Base-by-base conservation (phyloP, 2,797 vertebrate genomes). In the Taeniopygia guttata region DNA sequence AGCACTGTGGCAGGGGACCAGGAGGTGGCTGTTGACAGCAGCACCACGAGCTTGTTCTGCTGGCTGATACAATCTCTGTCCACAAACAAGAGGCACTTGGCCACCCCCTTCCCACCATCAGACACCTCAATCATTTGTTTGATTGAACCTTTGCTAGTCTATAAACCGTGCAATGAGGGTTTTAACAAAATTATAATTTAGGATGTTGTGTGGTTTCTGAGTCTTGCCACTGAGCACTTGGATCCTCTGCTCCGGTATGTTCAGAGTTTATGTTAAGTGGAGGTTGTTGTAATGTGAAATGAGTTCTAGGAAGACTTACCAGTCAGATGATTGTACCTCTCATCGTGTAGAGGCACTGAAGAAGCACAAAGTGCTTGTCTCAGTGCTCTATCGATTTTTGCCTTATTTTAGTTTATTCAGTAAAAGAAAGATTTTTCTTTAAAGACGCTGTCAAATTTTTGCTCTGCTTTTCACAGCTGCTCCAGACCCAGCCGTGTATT, bases 21-120 rank as follows among this genome's bases (percentile, higher is more conserved):
- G 69, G 84, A 58, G 94, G 27, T 72, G 82, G 29, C 72, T 94
- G 79, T 43, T 93, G 82, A 78, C 89, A 83, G 87, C 17, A 0
- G 52, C 21, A 13, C 63, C 0, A 1, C 0, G 12, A 70, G 76
- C 54, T 70, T 67, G 43, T 90, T 89, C 51, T 79, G 59, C 80
- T 76, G 18, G 17, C 1, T 34, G 66, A 60, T 55, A 48, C 9
- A 34, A 13, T 82, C 75, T 25, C 34, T 87, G 84, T 42, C 63
- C 21, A 4, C 75, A 36, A 38, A 58, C 19, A 23, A 32, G 34
- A 59, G 52, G 27, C 52, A 16, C 43, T 43, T 48, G 79, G 54
- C 23, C 56, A 2, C 6, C 30, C 51, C 22, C 22, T 75, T 40
- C 51, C 40, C 38, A 18, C 62, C 62, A 23, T 18, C 64, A 62